These are phyloP conservation scores for Tetragonula carbonaria DNA, from an alignment of 2,888 invertebrate species.

Conservation along the genomic window DNA sequence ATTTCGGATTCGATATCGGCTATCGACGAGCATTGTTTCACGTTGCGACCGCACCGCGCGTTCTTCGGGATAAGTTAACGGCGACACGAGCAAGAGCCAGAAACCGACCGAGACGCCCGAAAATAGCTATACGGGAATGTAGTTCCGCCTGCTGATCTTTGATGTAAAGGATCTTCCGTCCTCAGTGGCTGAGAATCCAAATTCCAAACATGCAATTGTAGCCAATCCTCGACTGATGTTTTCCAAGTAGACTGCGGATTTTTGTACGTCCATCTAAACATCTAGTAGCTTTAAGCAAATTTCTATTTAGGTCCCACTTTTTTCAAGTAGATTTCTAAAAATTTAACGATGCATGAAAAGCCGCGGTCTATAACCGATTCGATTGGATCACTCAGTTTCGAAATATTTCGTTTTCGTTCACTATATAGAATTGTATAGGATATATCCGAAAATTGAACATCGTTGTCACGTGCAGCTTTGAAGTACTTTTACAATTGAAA, in stretches of 20 bases:
- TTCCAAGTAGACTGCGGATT: background rate
- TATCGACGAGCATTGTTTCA: conserved; percentile 65
- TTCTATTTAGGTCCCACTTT: too few species aligned
- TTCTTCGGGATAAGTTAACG: conserved; percentile 47
- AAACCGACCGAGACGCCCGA: background rate
- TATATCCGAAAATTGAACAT: too few species aligned
- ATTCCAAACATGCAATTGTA: background rate
- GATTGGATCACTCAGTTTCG: too few species aligned
- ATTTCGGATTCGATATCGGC: conserved; percentile 62
- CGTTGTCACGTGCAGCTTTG: too few species aligned
- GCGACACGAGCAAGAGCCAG: conserved; percentile 4
- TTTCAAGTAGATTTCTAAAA: too few species aligned
- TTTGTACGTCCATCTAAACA: too few species aligned
- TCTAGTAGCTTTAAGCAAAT: too few species aligned
- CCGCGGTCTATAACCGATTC: too few species aligned
- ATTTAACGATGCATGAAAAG: too few species aligned
- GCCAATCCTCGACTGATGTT: background rate
- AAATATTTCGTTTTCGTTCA: too few species aligned
- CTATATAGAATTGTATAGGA: too few species aligned
- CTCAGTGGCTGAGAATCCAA: background rate
- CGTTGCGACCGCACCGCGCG: conserved; percentile 40
- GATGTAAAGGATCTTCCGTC: background rate
- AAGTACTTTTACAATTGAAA: too few species aligned
- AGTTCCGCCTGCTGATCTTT: background rate
- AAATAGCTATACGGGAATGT: conserved; percentile 22